These are phyloP conservation scores for Bombus confusus DNA, from an alignment of 1,140 invertebrate genomes.

Conservation along the genomic window DNA sequence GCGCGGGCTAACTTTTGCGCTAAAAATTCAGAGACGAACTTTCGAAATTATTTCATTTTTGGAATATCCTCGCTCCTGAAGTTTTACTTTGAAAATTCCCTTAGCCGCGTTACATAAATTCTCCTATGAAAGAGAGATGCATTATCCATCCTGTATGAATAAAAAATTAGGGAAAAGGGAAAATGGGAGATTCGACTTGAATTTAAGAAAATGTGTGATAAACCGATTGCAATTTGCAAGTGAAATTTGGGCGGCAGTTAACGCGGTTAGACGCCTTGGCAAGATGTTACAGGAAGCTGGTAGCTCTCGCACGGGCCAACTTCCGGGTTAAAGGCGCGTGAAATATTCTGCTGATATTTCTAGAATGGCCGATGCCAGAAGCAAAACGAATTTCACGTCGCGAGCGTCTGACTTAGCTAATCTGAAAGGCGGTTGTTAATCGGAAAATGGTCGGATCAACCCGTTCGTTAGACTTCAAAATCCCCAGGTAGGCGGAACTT, in stretches of 20 bases:
- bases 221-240: background rate
- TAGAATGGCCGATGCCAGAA: background rate
- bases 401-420: no score
- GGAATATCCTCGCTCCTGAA: rapidly evolving
- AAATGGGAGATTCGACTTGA: background rate
- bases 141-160: no score
- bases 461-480: background rate
- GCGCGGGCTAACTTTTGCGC: rapidly evolving
- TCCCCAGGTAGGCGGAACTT: no score
- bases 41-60: no score
- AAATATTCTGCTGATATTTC: slow-evolving; percentile 2
- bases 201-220: background rate
- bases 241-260: background rate
- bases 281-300: background rate
- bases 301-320: background rate
- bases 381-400: background rate
- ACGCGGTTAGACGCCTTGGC: background rate
- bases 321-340: background rate
- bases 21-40: no score
- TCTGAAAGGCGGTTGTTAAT: background rate
- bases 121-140: no score
- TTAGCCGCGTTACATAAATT: no score
- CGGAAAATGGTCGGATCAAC: background rate
- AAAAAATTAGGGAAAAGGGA: no score
- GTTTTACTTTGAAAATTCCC: no score